Conservation (phyloP, 2,113 vertebrate genomes). For the Microtus pennsylvanicus region DNA sequence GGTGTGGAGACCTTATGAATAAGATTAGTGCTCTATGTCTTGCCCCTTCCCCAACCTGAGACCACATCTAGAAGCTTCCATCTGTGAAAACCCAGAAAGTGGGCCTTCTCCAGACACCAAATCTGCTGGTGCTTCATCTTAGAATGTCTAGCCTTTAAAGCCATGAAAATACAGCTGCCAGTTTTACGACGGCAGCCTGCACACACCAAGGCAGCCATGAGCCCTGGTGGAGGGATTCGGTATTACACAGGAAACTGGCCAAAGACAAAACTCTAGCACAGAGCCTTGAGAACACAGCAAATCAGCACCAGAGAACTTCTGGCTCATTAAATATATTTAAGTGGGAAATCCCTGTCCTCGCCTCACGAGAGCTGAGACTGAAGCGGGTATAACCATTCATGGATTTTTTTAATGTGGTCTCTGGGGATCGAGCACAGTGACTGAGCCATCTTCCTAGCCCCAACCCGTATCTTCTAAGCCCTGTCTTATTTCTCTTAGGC, state of each 20-base stretch:
- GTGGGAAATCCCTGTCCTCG: not conserved
- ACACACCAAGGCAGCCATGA: not conserved
- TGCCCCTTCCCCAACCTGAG: not conserved
- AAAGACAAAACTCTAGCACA: not conserved
- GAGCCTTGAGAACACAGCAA: not conserved
- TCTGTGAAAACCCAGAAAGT: not conserved
- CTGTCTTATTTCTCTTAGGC: conserved; percentile 2
- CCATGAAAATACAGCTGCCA: not conserved
- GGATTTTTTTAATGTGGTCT: not conserved
- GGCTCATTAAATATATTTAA: not conserved
- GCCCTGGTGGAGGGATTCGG: not conserved
- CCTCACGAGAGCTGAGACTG: not conserved
- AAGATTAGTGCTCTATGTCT: not conserved
- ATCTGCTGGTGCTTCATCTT: not conserved
- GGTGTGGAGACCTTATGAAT: not conserved
- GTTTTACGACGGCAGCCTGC: rapidly evolving
- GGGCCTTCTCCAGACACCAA: not conserved
- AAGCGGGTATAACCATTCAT: not conserved
- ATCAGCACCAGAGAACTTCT: not conserved
- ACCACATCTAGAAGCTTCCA: not conserved
- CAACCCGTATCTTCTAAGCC: not conserved
- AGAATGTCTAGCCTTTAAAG: not conserved
- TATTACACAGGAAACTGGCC: not conserved
- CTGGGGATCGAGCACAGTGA: not conserved
- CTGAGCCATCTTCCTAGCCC: not conserved